Conservation (phyloP, 2,797 vertebrate genomes). For the Galaxias olidus region DNA sequence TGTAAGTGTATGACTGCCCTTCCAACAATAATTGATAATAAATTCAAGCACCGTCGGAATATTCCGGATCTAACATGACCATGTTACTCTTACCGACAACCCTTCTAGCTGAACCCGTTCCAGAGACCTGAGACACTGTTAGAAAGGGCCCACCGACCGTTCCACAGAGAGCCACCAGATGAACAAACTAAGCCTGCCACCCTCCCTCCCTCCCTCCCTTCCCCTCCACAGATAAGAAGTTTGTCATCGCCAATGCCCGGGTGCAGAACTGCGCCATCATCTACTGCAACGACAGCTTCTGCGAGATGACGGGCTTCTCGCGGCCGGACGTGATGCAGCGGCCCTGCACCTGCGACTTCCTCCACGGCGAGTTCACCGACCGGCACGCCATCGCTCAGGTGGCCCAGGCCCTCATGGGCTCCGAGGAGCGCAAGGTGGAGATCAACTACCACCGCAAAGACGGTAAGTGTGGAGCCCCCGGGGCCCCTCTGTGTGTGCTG, state of each 20-base stretch:
- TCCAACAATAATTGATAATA: neutral
- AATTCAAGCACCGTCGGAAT: too few species aligned
- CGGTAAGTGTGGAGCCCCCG: constrained; percentile 76
- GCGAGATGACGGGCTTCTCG: constrained; percentile 98
- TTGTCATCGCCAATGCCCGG: constrained; percentile 97
- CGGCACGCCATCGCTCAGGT: constrained; percentile 92
- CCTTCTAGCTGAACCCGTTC: too few species aligned
- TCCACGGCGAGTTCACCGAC: constrained; percentile 92
- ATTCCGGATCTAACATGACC: too few species aligned
- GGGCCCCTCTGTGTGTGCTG: neutral
- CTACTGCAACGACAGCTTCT: constrained; percentile 99
- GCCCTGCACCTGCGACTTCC: constrained; percentile 97
- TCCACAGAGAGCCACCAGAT: neutral
- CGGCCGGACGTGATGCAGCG: constrained; percentile 97
- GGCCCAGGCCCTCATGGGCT: constrained; percentile 92
- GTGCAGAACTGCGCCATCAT: constrained; percentile 98
- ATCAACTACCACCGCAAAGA: constrained; percentile 98
- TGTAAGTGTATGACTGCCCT: neutral
- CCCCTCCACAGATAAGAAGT: constrained; percentile 90
- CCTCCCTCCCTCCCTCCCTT: constrained; percentile 3
- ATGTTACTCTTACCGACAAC: too few species aligned
- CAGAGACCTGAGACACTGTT: too few species aligned
- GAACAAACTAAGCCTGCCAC: constrained; percentile 15
- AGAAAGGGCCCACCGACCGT: too few species aligned
- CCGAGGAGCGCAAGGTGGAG: constrained; percentile 95